Conservation (phyloP, 2,113 vertebrate genomes). For the Fregata magnificens region DNA sequence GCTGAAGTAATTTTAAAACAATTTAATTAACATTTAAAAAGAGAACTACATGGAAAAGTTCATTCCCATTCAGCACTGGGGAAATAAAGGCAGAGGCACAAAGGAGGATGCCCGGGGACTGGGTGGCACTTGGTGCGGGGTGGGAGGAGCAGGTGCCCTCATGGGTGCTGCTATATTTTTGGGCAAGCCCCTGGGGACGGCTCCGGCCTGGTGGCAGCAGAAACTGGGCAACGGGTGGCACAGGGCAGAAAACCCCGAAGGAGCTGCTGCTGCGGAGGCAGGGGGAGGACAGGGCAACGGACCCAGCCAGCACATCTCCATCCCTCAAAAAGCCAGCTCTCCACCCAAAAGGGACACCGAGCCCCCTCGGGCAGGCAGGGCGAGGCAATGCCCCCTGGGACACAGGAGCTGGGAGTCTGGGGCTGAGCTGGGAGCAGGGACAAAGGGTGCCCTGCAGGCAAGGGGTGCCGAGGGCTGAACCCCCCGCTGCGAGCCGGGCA, state of each 20-base stretch:
- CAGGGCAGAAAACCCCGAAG: not conserved
- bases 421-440: not conserved
- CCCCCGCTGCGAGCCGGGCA: not conserved
- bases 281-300: not conserved
- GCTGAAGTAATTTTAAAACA: not conserved
- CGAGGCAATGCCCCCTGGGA: fast-evolving
- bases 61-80: not conserved
- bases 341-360: not conserved
- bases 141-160: not conserved
- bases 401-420: fast-evolving
- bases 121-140: not conserved
- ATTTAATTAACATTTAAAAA: not conserved
- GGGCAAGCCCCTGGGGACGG: not conserved
- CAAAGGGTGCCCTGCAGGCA: not conserved
- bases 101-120: not conserved
- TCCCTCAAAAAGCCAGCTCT: not conserved
- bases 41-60: not conserved
- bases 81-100: not conserved
- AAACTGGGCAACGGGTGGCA: fast-evolving
- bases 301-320: not conserved
- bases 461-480: not conserved
- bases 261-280: not conserved
- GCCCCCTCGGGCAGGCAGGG: fast-evolving
- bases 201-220: not conserved
- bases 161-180: not conserved